phyloP scores from a whole-genome alignment of 1,140 invertebrate species.

The Sweltsa coloradensis region DNA sequence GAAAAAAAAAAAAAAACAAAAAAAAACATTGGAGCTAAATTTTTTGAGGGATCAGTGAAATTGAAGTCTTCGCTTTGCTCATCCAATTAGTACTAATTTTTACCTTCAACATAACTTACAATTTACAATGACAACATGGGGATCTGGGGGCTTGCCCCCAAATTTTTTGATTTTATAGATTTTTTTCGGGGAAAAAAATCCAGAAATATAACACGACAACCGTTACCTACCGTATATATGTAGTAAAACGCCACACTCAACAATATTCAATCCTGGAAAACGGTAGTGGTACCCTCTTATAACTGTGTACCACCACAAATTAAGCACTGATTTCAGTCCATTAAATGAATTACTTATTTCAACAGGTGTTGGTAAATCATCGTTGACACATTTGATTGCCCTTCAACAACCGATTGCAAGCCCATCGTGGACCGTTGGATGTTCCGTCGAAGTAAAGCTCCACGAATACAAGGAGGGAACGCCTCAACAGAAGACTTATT shows the following conservation, averaged over 20 bases:
- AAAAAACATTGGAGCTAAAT: no score
- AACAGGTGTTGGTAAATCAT: conserved; percentile 89
- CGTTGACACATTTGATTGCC: conserved; percentile 81
- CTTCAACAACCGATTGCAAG: conserved; percentile 71
- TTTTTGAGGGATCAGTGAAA: no score
- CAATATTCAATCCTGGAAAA: background rate
- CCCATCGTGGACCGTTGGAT: conserved; percentile 90
- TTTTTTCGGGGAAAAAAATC: background rate
- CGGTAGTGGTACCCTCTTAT: background rate
- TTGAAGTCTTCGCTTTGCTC: no score
- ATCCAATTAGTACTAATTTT: no score
- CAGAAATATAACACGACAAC: no score
- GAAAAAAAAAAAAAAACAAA: no score
- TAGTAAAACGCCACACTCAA: background rate
- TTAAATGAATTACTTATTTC: background rate
- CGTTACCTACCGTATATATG: background rate
- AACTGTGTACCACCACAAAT: background rate
- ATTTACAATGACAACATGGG: no score
- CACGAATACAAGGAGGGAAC: conserved; percentile 94
- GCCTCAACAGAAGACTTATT: conserved; percentile 77
- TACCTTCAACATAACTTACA: no score
- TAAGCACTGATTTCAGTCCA: background rate
- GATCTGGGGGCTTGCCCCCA: no score
- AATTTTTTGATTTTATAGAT: conserved; percentile 1
- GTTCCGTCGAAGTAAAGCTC: conserved; percentile 88